Base-by-base conservation (phyloP, 2,113 vertebrate genomes). In the Monarcha castaneiventris region DNA sequence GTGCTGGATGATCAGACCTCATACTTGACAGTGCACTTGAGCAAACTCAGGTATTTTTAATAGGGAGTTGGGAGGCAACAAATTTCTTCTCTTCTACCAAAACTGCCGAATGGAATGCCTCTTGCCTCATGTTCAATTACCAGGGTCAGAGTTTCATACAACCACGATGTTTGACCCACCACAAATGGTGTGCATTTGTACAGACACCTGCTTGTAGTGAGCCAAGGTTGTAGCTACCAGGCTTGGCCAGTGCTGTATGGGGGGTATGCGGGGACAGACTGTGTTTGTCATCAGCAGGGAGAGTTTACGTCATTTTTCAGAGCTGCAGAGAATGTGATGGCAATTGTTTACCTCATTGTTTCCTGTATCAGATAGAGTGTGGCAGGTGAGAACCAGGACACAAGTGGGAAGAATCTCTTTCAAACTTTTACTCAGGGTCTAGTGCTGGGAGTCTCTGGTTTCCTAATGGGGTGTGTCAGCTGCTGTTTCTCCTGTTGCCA, bases 401-500 rank as follows among this genome's bases (percentile, higher is more conserved):
- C 1, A 2, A 8, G 27, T 33, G n/a, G 67, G 39, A 77, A 32
- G 44, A 35, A 13, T 63, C 8, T 39, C 51, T 52, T 71, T 64
- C 33, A 46, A 46, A 26, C 16, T 58, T 64, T 37, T 25, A 21
- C 33, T 76, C 63, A 7, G 49, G 35, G 29, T 69, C 33, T 13
- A 2, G 26, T 20, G 54, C 59, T 77, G 75, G 23, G 12, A 61
- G 61, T 56, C 48, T 67, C 64, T 78, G 44, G 46, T 78, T 93
- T 80, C 46, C 0, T 0, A 56, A 21, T 5, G 18, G 68, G 61
- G 22, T 72, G 69, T 89, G 79, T 52, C 78, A 56, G 9, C 67
- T 87, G 67, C 68, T 93, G 72, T 67, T 96, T 58, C 63, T 77
- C 55, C 71, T 25, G 72, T 77, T 87, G 76, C 83, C 85, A 58